These are phyloP conservation scores for Syngnathus floridae DNA, from an alignment of 2,113 vertebrate genomes.

Conservation along the genomic window DNA sequence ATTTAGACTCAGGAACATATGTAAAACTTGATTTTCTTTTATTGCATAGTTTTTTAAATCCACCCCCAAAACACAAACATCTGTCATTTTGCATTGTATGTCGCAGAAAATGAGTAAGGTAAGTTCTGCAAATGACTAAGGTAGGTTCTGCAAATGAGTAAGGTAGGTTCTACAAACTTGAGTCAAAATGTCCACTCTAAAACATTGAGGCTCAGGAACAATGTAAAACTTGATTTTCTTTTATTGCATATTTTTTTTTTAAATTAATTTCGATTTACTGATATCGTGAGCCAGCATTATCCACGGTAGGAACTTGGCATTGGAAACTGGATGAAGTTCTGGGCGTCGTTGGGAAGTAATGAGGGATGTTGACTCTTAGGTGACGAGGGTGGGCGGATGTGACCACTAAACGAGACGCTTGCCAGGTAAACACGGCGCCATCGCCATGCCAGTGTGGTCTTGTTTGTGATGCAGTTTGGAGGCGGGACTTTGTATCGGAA, in stretches of 20 bases:
- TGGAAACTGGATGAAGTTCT: constrained; percentile 28
- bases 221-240: too few species aligned
- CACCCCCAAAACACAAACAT: too few species aligned
- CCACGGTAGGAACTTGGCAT: constrained; percentile 49
- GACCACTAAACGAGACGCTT: constrained; percentile 19
- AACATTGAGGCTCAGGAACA: constrained; percentile 9
- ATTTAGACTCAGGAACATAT: constrained; percentile 17
- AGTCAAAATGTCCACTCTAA: constrained; percentile 34
- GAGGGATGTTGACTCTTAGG: constrained; percentile 53
- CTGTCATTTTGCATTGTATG: too few species aligned
- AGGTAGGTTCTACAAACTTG: too few species aligned
- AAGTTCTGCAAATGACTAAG: too few species aligned
- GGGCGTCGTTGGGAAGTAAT: constrained; percentile 41
- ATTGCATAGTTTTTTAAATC: too few species aligned
- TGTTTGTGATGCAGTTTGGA: constrained; percentile 1
- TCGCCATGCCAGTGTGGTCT: not conserved
- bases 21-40: constrained; percentile 16
- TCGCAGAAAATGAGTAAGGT: too few species aligned
- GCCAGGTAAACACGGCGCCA: constrained; percentile 43
- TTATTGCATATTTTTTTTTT: too few species aligned
- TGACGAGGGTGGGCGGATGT: constrained; percentile 37
- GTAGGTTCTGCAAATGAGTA: too few species aligned
- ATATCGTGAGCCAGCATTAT: constrained; percentile 38
- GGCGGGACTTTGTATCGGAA: not conserved
- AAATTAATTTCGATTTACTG: constrained; percentile 6